Evolutionary conservation across 2,888 invertebrate genomes (phyloP).

Genomic region (Conistra vaccinii): DNA sequence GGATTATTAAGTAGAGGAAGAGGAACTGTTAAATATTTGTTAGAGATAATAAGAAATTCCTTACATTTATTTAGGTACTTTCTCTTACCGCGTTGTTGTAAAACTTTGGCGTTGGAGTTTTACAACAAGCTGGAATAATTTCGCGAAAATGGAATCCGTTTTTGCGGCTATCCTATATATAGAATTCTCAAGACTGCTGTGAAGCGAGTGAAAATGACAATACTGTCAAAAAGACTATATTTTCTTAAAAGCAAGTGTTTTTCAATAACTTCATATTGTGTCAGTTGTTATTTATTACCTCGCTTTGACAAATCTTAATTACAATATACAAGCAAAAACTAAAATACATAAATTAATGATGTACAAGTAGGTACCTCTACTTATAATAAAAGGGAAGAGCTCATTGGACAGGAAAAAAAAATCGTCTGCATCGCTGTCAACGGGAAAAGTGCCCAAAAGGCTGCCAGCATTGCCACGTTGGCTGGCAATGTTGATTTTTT

Average conservation of each 20-base stretch:
- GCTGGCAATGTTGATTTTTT: background rate
- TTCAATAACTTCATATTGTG: background rate
- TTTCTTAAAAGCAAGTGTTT: background rate
- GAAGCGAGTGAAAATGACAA: background rate
- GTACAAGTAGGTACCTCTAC: background rate
- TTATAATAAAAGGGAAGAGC: background rate
- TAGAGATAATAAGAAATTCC: background rate
- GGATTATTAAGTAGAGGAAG: background rate
- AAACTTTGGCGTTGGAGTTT: background rate
- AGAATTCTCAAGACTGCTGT: background rate
- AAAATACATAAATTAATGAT: background rate
- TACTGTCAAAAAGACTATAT: background rate
- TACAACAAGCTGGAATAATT: conserved; percentile 5
- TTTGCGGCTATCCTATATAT: background rate
- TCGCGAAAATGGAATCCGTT: conserved; percentile 16
- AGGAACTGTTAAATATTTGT: background rate
- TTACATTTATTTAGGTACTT: conserved; percentile 1
- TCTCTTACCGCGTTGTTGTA: background rate
- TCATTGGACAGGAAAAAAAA: background rate
- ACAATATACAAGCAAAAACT: background rate
- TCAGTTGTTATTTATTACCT: background rate
- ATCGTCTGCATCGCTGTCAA: background rate
- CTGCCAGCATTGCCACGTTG: background rate
- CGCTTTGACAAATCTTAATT: background rate
- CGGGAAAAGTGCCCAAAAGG: background rate